phyloP scores from a whole-genome alignment of 2,888 invertebrate species.

The Trilocha varians region DNA sequence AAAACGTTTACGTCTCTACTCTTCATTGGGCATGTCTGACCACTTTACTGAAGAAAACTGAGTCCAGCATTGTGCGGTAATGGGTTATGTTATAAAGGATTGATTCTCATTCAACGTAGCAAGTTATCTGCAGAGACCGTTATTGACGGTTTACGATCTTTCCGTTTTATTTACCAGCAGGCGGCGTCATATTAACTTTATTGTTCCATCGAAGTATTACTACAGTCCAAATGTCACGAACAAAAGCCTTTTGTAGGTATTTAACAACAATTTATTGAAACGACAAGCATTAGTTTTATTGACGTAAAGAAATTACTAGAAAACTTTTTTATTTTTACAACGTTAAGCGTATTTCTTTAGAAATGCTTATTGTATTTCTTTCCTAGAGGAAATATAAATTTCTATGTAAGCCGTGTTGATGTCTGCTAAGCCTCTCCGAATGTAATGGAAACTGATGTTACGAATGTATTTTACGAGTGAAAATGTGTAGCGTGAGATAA shows the following conservation, averaged over 20 bases:
- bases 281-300: not conserved
- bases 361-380: not conserved
- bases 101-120: not conserved
- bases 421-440: not conserved
- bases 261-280: constrained; percentile 13
- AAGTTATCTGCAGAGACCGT: constrained; percentile 11
- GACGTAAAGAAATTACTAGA: not conserved
- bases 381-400: not conserved
- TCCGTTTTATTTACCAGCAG: constrained; percentile 52
- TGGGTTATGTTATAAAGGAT: not conserved
- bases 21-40: too few species aligned
- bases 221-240: constrained; percentile 20
- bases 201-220: constrained; percentile 30
- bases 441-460: not conserved
- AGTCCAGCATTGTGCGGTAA: not conserved
- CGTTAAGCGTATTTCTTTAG: not conserved
- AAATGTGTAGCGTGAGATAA: not conserved
- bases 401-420: not conserved
- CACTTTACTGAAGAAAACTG: not conserved
- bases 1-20: too few species aligned
- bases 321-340: not conserved
- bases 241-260: constrained; percentile 12
- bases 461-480: not conserved
- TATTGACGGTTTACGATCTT: constrained; percentile 41
- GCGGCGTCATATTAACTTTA: constrained; percentile 47